Percentiles rank a stretch among this genome's conserved stretches.
Conservation (phyloP, 2,888 invertebrate species). For the Clistopyga incitator region DNA sequence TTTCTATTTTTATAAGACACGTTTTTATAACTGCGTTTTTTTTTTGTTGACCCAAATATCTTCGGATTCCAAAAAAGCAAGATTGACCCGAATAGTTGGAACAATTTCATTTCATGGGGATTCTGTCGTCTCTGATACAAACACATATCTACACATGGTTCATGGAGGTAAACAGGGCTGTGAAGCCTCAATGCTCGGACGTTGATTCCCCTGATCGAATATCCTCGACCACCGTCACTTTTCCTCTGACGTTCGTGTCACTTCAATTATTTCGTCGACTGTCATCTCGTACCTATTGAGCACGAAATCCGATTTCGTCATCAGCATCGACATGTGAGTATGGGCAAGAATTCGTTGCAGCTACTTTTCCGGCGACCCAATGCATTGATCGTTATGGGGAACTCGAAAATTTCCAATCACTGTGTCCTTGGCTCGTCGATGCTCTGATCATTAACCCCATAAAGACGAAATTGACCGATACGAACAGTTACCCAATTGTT, state of each 20-base stretch:
- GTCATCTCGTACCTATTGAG: conserved; percentile 31
- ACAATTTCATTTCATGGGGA: conserved; percentile 23
- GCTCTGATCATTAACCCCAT: conserved; percentile 13
- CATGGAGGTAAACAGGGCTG: background rate
- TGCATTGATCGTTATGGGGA: conserved; percentile 7
- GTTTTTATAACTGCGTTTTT: no score
- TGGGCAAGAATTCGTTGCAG: conserved; percentile 14
- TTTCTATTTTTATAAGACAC: no score
- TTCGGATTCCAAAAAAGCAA: conserved; percentile 19
- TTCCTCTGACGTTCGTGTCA: conserved; percentile 15
- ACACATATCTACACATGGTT: background rate
- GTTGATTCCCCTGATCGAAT: conserved; percentile 55
- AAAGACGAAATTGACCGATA: conserved; percentile 24
- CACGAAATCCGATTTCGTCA: conserved; percentile 31
- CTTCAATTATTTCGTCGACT: conserved; percentile 34
- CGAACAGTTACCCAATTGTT: conserved; percentile 7
- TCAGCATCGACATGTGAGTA: conserved; percentile 20
- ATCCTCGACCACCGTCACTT: conserved; percentile 46
- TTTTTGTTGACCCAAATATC: background rate
- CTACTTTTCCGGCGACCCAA: background rate
- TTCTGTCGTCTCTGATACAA: background rate
- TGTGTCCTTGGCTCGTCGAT: conserved; percentile 5
- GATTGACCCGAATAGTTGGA: background rate
- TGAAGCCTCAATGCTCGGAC: conserved; percentile 28
- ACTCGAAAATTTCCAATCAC: conserved; percentile 8